Evolutionary conservation across 2,113 vertebrate genomes (phyloP).

Genomic region (Anarrhichthys ocellatus): DNA sequence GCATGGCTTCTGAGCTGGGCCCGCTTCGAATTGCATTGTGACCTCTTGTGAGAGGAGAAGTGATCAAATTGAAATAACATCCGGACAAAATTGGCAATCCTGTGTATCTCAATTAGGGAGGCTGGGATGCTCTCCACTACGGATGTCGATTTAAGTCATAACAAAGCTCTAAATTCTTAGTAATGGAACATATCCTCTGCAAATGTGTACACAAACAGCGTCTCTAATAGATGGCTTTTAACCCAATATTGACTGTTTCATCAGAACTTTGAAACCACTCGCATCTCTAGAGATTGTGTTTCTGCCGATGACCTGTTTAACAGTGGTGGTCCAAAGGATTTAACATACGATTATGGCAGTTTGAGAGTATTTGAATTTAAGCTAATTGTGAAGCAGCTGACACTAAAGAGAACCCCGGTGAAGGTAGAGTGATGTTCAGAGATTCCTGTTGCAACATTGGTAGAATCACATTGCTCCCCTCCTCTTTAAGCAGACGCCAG

Average conservation of each 20-base stretch:
- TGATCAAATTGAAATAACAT: background rate
- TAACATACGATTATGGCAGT: background rate
- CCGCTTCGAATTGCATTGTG: background rate
- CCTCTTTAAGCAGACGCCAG: constrained; percentile 36
- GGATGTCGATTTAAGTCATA: background rate
- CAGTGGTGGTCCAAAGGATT: background rate
- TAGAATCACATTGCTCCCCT: constrained; percentile 73
- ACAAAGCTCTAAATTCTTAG: background rate
- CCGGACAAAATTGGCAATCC: background rate
- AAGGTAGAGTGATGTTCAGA: constrained; percentile 71
- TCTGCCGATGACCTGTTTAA: background rate
- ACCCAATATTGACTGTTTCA: background rate
- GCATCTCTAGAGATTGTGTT: background rate
- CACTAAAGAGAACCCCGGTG: constrained; percentile 50
- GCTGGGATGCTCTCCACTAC: background rate
- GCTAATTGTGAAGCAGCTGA: constrained; percentile 36
- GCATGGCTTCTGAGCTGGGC: background rate
- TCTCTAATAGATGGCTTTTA: background rate
- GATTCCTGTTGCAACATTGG: constrained; percentile 79
- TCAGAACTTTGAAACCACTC: background rate
- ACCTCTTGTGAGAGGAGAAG: constrained; percentile 4
- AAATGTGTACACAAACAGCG: background rate
- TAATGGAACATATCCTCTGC: background rate
- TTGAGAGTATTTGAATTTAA: background rate
- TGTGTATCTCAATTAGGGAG: background rate